Base-by-base conservation (phyloP, 2,797 vertebrate genomes). In the Manis javanica region DNA sequence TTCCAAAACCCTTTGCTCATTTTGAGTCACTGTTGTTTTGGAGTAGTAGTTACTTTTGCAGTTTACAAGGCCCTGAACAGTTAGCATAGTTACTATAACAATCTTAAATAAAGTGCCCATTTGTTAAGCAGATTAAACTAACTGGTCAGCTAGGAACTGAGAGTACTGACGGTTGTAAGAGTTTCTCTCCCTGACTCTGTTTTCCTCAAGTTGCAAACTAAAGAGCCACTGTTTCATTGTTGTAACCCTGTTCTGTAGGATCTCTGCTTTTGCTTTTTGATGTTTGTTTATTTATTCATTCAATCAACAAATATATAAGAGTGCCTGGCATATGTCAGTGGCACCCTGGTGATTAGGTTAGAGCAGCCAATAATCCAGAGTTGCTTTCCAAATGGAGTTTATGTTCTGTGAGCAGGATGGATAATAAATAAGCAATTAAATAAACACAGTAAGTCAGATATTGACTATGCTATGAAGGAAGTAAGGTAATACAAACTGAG, bases 11-110 rank as follows among this genome's bases (percentile, higher is more conserved):
- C 63, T 87, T 57, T 77, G 92, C 92, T 97, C 72, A 64, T 82
- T 90, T 93, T 72, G 68, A 95, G 90, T 72, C 79, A 55, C 69
- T 72, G 57, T 89, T 85, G 55, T 75, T 55, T 53, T 34, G n/a
- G 39, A 19, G 29, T 23, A 72, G 78, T 21, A 68, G 64, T 81
- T 85, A 24, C 77, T 75, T n/a, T 46, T 37, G 31, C n/a, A 29
- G n/a, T 89, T 83, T 93, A 49, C 16, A 29, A 57, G 68, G 42
- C 59, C 71, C 53, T 34, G 19, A 51, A 19, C 72, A 89, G 42
- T 87, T 49, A 34, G 75, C 57, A 69, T 3, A 39, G 39, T 87
- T 77, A 53, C 86, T 82, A 11, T 61, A 51, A 72, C 55, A 72
- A 74, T 59, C 61, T 61, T 74, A 49, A 51, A 46, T 75, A 42